These are phyloP conservation scores for Uria aalge DNA, from an alignment of 2,113 vertebrate genomes.

Conservation along the genomic window DNA sequence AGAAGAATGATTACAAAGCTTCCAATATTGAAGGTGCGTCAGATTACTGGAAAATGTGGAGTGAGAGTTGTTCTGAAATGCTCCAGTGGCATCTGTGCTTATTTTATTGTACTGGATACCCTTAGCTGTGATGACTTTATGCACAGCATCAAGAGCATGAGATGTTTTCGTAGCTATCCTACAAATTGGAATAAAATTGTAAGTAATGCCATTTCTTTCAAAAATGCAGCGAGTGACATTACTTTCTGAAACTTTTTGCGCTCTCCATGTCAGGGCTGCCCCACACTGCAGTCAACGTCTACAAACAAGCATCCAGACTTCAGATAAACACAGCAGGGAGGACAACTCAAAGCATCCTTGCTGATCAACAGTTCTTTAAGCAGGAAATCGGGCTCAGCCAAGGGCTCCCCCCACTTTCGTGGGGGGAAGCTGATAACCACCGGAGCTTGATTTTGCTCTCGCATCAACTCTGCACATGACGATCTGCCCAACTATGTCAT, in stretches of 20 bases:
- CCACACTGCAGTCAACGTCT: background rate
- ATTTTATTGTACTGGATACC: background rate
- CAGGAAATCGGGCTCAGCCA: background rate
- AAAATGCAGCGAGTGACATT: background rate
- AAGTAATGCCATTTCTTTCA: background rate
- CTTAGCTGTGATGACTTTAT: background rate
- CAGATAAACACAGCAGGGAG: background rate
- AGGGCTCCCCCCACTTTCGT: background rate
- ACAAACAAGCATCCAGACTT: background rate
- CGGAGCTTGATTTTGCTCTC: background rate
- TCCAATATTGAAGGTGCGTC: background rate
- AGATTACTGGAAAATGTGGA: background rate
- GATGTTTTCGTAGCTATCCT: background rate
- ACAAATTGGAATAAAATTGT: background rate
- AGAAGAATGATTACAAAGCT: background rate
- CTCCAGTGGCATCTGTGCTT: background rate
- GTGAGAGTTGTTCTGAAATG: background rate
- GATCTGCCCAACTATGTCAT: background rate
- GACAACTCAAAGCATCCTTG: background rate
- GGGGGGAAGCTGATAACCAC: background rate
- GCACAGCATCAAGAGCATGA: background rate
- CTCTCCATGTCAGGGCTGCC: background rate
- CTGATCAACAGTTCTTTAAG: background rate
- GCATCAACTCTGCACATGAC: fast-evolving
- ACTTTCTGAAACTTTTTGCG: background rate